Evolutionary conservation across 2,113 vertebrate species (phyloP).

Genomic region (Cololabis saira): DNA sequence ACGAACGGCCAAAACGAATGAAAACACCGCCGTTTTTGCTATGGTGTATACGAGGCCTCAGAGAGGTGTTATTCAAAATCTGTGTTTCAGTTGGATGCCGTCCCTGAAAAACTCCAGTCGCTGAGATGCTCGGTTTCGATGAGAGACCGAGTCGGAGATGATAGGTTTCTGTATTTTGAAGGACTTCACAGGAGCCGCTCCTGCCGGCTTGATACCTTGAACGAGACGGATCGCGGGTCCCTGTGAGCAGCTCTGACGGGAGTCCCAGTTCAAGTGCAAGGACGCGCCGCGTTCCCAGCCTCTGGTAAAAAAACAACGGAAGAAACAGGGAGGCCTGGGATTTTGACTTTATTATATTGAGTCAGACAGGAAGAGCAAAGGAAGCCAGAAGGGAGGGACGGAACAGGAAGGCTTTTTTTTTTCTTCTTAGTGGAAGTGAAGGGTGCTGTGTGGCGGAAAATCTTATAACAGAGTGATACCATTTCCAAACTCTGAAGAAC

Average conservation of each 20-base stretch:
- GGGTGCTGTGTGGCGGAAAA: constrained; percentile 23
- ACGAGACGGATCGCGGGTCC: neutral
- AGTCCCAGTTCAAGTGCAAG: neutral
- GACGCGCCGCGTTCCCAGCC: constrained; percentile 43
- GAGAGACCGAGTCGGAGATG: neutral
- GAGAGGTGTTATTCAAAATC: constrained; percentile 4
- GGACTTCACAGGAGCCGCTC: neutral
- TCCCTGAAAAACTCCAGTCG: constrained; percentile 17
- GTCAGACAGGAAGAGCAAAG: constrained; percentile 75
- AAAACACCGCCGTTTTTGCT: too few relatives aligned
- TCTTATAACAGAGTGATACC: constrained; percentile 14
- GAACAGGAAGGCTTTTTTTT: constrained; percentile 51
- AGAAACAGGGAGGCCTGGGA: constrained; percentile 41
- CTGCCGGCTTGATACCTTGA: neutral
- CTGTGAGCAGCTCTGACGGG: neutral
- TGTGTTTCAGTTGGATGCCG: neutral
- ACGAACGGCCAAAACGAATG: too few relatives aligned
- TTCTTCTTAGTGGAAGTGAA: constrained; percentile 54
- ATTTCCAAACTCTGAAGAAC: constrained; percentile 2
- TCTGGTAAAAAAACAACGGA: constrained; percentile 27
- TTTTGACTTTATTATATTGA: constrained; percentile 53
- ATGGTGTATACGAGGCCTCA: too few relatives aligned
- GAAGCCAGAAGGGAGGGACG: constrained; percentile 68
- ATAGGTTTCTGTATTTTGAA: too few relatives aligned
- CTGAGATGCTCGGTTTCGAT: neutral